phyloP scores from a whole-genome alignment of 2,113 vertebrate species.

The Chrysemys picta region DNA sequence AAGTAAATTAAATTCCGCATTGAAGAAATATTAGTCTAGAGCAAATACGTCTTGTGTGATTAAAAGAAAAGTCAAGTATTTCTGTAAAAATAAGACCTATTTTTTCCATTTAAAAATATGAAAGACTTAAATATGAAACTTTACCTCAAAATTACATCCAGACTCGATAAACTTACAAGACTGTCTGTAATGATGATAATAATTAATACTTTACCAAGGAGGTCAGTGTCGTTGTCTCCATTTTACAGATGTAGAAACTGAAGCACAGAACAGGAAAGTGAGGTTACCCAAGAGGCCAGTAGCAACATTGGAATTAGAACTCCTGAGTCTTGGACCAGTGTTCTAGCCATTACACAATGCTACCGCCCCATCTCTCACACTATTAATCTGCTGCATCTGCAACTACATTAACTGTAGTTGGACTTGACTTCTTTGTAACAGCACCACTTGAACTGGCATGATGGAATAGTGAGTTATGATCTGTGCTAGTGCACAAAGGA shows the following conservation, averaged over 20 bases:
- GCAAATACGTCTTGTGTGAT: conserved; percentile 28
- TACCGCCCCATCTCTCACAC: not conserved
- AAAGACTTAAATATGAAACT: not conserved
- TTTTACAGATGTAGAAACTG: not conserved
- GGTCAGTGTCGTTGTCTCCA: not conserved
- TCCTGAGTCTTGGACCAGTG: not conserved
- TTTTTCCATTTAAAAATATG: conserved; percentile 23
- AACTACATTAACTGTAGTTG: not conserved
- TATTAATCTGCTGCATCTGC: not conserved
- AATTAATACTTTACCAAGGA: not conserved
- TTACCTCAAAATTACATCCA: conserved; percentile 12
- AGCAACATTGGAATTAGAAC: not conserved
- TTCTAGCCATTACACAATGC: not conserved
- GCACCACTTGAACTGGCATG: not conserved
- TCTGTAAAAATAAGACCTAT: conserved; percentile 41
- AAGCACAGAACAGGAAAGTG: accelerated
- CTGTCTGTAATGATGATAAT: not conserved
- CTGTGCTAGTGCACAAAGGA: not conserved
- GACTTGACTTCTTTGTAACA: not conserved
- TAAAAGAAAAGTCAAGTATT: conserved; percentile 59
- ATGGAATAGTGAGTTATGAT: not conserved
- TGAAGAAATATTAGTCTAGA: conserved; percentile 38
- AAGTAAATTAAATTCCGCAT: conserved; percentile 66
- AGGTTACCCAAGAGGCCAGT: not conserved
- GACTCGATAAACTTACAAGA: not conserved